A percentile compares a stretch with the other conserved stretches of the same genome.
These are phyloP conservation scores for Phyllotreta striolata DNA, from an alignment of 2,888 invertebrate species.

Conservation along the genomic window DNA sequence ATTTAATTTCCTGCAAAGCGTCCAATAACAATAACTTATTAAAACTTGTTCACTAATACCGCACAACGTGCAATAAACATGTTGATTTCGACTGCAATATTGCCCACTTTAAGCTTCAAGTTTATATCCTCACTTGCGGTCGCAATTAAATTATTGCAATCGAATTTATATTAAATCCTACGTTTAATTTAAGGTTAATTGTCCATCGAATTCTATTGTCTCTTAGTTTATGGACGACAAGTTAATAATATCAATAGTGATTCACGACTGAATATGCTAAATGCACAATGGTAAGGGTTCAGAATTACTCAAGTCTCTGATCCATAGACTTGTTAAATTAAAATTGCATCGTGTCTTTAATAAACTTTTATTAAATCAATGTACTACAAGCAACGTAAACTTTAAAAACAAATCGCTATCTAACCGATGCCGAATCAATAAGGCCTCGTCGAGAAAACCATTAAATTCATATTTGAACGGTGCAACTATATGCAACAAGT, in stretches of 20 bases:
- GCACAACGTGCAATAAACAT: slow-evolving; percentile 49
- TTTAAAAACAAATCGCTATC: slow-evolving; percentile 16
- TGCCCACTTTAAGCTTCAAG: slow-evolving; percentile 42
- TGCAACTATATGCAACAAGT: slow-evolving; percentile 25
- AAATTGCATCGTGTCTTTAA: not conserved
- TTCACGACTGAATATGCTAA: no score
- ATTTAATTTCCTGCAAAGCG: slow-evolving; percentile 38
- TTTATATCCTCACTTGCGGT: slow-evolving; percentile 37
- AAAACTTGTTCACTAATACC: slow-evolving; percentile 39
- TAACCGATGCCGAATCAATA: slow-evolving; percentile 15
- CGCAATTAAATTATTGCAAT: slow-evolving; percentile 23
- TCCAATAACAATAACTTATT: slow-evolving; percentile 46
- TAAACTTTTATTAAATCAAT: no score
- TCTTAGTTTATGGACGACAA: not conserved
- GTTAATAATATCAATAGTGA: slow-evolving; percentile 5
- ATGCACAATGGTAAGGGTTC: no score
- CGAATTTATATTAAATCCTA: slow-evolving; percentile 26
- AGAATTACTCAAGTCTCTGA: not conserved
- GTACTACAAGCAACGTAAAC: not conserved
- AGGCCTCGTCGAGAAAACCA: slow-evolving; percentile 11
- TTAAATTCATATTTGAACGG: slow-evolving; percentile 20
- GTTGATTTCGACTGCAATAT: slow-evolving; percentile 48
- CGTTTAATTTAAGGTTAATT: slow-evolving; percentile 16
- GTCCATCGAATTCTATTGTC: slow-evolving; percentile 10
- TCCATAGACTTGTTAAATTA: not conserved